These are phyloP conservation scores for Notolabrus celidotus DNA, from an alignment of 2,797 vertebrate genomes.

Conservation along the genomic window DNA sequence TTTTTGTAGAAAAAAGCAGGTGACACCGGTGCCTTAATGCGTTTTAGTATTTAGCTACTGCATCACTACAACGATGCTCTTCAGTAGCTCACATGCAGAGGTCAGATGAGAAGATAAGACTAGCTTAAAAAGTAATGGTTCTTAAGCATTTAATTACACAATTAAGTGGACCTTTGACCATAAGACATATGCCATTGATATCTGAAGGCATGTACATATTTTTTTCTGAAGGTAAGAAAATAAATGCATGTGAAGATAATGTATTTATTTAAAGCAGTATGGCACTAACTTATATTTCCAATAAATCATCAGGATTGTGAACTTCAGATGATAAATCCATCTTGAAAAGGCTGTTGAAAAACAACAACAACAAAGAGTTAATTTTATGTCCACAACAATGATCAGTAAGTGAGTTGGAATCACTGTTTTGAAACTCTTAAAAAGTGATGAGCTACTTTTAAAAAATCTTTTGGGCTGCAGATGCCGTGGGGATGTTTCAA, in stretches of 20 bases:
- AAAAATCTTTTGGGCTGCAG: slow-evolving; percentile 73
- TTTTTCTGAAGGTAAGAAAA: slow-evolving; percentile 5
- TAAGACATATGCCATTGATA: too few species aligned
- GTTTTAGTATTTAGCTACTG: too few species aligned
- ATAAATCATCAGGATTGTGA: not conserved
- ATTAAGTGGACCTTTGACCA: too few species aligned
- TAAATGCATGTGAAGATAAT: not conserved
- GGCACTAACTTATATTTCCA: not conserved
- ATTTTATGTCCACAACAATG: not conserved
- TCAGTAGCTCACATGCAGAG: too few species aligned
- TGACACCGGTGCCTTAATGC: too few species aligned
- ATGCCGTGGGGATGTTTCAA: slow-evolving; percentile 84
- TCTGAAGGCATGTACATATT: too few species aligned
- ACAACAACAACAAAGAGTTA: not conserved
- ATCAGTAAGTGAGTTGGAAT: not conserved
- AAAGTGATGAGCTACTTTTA: slow-evolving; percentile 72
- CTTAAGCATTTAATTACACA: too few species aligned
- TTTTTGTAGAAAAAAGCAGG: too few species aligned
- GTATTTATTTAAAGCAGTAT: not conserved
- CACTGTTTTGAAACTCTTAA: slow-evolving; percentile 79
- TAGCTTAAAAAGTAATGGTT: not conserved
- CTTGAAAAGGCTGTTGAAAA: too few species aligned
- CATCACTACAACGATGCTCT: too few species aligned
- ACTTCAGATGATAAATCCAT: not conserved
- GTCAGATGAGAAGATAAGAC: not conserved